A percentile compares a stretch with the other conserved stretches of the same genome.
Evolutionary conservation across 2,797 vertebrate genomes (phyloP).

Genomic region (Borostomias antarcticus): DNA sequence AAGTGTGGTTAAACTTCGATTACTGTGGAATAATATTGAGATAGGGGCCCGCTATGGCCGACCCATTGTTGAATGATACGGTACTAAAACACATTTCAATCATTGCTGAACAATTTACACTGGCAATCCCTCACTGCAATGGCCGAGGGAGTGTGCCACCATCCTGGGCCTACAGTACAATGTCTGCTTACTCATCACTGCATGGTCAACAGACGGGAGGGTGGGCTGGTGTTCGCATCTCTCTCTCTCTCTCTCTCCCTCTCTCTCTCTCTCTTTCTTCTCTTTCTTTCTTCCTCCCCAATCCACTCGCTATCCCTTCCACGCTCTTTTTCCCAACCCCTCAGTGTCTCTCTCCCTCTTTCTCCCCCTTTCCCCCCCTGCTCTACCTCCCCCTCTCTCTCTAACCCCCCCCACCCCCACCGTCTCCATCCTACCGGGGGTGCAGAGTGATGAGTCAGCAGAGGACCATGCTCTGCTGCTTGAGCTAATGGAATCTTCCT

Average conservation of each 20-base stretch:
- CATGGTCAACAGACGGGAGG: slow-evolving; percentile 59
- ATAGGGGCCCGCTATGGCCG: slow-evolving; percentile 65
- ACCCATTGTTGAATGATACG: slow-evolving; percentile 66
- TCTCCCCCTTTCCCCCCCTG: slow-evolving; percentile 13
- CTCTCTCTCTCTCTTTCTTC: neutral
- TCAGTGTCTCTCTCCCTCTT: slow-evolving; percentile 2
- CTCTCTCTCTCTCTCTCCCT: neutral
- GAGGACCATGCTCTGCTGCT: slow-evolving; percentile 66
- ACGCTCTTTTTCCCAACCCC: slow-evolving; percentile 30
- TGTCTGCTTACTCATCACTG: slow-evolving; percentile 67
- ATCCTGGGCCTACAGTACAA: slow-evolving; percentile 52
- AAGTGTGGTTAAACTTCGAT: slow-evolving; percentile 65
- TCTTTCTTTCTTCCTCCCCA: neutral
- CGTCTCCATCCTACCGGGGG: too few species aligned
- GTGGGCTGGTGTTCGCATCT: slow-evolving; percentile 57
- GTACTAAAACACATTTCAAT: slow-evolving; percentile 67
- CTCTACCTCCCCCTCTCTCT: slow-evolving; percentile 32
- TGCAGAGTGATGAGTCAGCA: slow-evolving; percentile 75
- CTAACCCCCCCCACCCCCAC: too few species aligned
- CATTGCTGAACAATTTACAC: slow-evolving; percentile 54
- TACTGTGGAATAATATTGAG: slow-evolving; percentile 56
- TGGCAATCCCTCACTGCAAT: slow-evolving; percentile 52
- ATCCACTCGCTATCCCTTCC: neutral
- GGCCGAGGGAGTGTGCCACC: slow-evolving; percentile 66
- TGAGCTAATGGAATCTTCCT: slow-evolving; percentile 72